Conservation (phyloP, 2,888 invertebrate species). For the Calliopum simillimum region DNA sequence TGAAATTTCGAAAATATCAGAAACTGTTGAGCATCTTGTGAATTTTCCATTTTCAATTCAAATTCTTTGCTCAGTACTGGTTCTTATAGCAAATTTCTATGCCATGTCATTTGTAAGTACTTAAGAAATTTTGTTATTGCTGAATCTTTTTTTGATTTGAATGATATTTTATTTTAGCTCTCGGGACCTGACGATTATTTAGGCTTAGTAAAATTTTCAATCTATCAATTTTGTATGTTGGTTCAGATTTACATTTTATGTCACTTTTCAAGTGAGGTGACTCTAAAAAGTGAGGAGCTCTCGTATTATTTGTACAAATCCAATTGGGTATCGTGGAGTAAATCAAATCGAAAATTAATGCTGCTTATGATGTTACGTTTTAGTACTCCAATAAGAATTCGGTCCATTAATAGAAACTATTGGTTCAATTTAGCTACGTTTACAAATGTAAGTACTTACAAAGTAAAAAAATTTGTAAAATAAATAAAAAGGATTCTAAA, state of each 20-base stretch:
- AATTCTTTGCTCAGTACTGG: constrained; percentile 54
- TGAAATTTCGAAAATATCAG: constrained; percentile 44
- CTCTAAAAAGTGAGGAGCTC: constrained; percentile 48
- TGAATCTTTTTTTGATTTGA: neutral
- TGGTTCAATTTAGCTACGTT: constrained; percentile 52
- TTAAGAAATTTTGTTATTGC: neutral
- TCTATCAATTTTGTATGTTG: constrained; percentile 54
- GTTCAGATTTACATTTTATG: constrained; percentile 54
- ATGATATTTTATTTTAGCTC: neutral
- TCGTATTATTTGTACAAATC: constrained; percentile 49
- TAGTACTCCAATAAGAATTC: constrained; percentile 46
- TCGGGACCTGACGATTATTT: neutral
- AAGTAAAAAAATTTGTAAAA: too few relatives aligned
- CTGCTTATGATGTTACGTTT: constrained; percentile 52
- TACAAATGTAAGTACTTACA: constrained; percentile 53
- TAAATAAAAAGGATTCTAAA: constrained; percentile 24
- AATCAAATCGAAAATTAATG: constrained; percentile 47
- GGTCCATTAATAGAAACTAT: constrained; percentile 50
- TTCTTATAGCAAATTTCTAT: constrained; percentile 55
- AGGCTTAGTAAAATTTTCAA: neutral
- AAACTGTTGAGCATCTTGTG: constrained; percentile 47
- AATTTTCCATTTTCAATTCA: constrained; percentile 52
- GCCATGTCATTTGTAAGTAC: constrained; percentile 53
- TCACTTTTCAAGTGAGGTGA: constrained; percentile 53
- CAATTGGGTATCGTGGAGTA: constrained; percentile 51